phyloP scores from a whole-genome alignment of 2,888 invertebrate species.

The Deroplatys truncata region DNA sequence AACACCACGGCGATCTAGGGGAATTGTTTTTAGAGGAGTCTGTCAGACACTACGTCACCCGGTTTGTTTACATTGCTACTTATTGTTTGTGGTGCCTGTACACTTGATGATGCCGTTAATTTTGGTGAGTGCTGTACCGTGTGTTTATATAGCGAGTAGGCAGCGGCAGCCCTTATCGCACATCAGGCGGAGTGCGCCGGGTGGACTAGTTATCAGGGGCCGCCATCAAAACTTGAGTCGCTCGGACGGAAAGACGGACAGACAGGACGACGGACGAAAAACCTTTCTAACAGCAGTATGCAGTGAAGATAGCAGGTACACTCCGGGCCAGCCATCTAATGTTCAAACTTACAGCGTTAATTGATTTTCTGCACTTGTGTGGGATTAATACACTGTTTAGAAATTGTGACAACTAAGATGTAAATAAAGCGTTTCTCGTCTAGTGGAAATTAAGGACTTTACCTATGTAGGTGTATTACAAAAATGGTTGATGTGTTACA shows the following conservation, averaged over 20 bases:
- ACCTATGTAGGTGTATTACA: too few relatives aligned
- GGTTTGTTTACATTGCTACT: too few relatives aligned
- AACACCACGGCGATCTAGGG: too few relatives aligned
- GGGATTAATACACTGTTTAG: too few relatives aligned
- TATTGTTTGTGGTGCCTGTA: too few relatives aligned
- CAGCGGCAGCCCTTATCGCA: not conserved
- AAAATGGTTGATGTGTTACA: too few relatives aligned
- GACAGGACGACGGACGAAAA: not conserved
- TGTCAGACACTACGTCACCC: too few relatives aligned
- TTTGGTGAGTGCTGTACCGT: not conserved
- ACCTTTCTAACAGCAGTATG: not conserved
- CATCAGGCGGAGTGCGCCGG: constrained; percentile 17
- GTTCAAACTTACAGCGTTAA: not conserved
- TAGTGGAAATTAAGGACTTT: too few relatives aligned
- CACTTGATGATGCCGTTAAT: not conserved
- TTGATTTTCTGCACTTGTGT: not conserved
- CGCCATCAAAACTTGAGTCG: constrained; percentile 10
- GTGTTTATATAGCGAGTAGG: constrained; percentile 12
- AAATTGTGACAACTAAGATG: too few relatives aligned
- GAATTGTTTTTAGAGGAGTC: too few relatives aligned
- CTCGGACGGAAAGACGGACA: not conserved
- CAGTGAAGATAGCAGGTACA: not conserved
- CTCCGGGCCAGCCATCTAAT: too few relatives aligned
- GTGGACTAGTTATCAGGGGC: constrained; percentile 17
- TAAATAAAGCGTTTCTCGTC: too few relatives aligned